phyloP scores from a whole-genome alignment of 2,888 invertebrate species.

The Mantis religiosa region DNA sequence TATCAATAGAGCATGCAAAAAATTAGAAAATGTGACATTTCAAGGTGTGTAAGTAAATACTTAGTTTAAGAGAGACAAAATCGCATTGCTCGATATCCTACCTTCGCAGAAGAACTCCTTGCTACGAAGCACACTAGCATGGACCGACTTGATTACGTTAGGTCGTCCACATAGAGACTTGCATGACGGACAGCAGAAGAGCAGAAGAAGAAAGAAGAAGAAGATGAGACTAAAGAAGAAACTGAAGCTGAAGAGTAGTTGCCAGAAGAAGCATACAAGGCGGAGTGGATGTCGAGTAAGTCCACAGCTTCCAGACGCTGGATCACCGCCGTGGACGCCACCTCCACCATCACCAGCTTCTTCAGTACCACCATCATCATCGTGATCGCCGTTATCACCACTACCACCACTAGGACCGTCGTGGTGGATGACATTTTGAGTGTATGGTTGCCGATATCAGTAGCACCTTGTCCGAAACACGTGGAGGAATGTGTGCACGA shows the following conservation, averaged over 20 bases:
- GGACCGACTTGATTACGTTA: slow-evolving; percentile 40
- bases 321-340: not conserved
- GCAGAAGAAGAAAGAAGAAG: not conserved
- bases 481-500: not conserved
- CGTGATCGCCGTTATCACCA: not conserved
- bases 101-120: slow-evolving; percentile 29
- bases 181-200: slow-evolving; percentile 41
- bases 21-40: too few relatives aligned
- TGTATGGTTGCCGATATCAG: not conserved
- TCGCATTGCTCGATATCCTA: slow-evolving; percentile 9
- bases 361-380: not conserved
- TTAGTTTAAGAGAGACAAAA: slow-evolving; percentile 27
- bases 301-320: not conserved
- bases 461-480: not conserved
- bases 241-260: not conserved
- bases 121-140: slow-evolving; percentile 38
- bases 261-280: not conserved
- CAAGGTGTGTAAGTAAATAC: not conserved
- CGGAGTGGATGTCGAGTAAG: not conserved
- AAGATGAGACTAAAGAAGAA: not conserved
- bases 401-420: not conserved
- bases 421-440: not conserved
- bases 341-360: not conserved
- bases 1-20: too few relatives aligned
- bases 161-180: slow-evolving; percentile 48